Evolutionary conservation across 2,888 invertebrate genomes (phyloP).

Genomic region (Parnassius orleans): DNA sequence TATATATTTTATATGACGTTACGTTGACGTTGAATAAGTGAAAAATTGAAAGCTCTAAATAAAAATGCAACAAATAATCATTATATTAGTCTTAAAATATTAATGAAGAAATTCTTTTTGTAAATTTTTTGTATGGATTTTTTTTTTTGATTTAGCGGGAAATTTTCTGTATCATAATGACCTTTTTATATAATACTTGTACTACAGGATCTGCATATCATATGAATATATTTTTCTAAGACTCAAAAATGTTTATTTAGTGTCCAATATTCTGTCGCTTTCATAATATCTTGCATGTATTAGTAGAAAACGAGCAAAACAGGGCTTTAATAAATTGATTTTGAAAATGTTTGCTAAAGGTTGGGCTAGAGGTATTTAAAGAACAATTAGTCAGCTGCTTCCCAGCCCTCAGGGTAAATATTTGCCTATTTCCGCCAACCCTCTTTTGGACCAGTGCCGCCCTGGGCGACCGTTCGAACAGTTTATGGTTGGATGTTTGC

Average conservation of each 20-base stretch:
- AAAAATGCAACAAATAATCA: no score
- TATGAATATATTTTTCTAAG: slow-evolving; percentile 48
- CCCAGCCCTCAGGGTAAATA: slow-evolving; percentile 73
- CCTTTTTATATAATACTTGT: no score
- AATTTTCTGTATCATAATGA: no score
- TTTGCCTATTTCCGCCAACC: slow-evolving; percentile 78
- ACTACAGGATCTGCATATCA: slow-evolving; percentile 15
- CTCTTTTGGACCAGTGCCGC: slow-evolving; percentile 66
- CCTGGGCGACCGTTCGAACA: slow-evolving; percentile 63
- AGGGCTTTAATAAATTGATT: slow-evolving; percentile 71
- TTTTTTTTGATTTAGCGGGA: no score
- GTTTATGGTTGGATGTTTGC: slow-evolving; percentile 72
- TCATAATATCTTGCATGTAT: slow-evolving; percentile 17
- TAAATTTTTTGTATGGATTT: no score
- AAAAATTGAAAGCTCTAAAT: no score
- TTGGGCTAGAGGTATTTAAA: slow-evolving; percentile 75
- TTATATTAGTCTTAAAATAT: no score
- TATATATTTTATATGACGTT: no score
- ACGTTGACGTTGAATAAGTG: no score
- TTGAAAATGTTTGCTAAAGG: slow-evolving; percentile 70
- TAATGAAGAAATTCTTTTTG: no score
- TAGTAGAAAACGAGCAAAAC: slow-evolving; percentile 49
- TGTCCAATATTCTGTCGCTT: slow-evolving; percentile 48
- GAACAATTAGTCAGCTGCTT: slow-evolving; percentile 78
- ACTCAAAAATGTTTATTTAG: slow-evolving; percentile 55